Conservation (phyloP, 2,888 invertebrate genomes). For the Tridacna gigas region DNA sequence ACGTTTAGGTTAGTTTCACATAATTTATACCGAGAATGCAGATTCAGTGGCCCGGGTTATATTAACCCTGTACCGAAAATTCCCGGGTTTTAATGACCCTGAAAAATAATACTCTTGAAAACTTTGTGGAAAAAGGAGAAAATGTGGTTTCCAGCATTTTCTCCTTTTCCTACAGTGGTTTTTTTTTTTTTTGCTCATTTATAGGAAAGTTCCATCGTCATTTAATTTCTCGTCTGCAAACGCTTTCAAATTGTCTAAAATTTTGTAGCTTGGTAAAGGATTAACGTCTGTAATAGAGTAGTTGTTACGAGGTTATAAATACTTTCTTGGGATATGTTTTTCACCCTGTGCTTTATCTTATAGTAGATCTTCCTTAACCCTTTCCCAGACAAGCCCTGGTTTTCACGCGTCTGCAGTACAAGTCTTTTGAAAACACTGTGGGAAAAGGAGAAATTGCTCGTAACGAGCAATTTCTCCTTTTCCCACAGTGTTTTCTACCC, state of each 20-base stretch:
- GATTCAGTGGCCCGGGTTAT: too few relatives aligned
- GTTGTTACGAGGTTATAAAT: too few relatives aligned
- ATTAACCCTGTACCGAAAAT: background rate
- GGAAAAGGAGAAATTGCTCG: background rate
- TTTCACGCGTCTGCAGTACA: background rate
- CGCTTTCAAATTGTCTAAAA: too few relatives aligned
- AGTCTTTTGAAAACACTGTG: background rate
- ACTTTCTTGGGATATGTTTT: too few relatives aligned
- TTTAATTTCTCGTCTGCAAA: too few relatives aligned
- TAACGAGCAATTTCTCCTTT: constrained; percentile 6
- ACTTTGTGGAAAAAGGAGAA: background rate
- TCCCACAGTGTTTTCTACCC: background rate
- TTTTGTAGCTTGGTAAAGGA: too few relatives aligned
- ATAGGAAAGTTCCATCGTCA: too few relatives aligned
- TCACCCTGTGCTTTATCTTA: too few relatives aligned
- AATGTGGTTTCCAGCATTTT: background rate
- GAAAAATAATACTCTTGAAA: background rate
- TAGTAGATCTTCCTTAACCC: background rate
- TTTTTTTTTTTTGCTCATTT: background rate
- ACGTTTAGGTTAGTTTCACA: too few relatives aligned
- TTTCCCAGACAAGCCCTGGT: background rate
- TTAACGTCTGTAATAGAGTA: too few relatives aligned
- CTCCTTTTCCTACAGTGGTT: background rate
- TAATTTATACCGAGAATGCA: too few relatives aligned
- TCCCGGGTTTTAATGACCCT: background rate